Conservation (phyloP, 2,888 invertebrate genomes). For the Bellardia bayeri region DNA sequence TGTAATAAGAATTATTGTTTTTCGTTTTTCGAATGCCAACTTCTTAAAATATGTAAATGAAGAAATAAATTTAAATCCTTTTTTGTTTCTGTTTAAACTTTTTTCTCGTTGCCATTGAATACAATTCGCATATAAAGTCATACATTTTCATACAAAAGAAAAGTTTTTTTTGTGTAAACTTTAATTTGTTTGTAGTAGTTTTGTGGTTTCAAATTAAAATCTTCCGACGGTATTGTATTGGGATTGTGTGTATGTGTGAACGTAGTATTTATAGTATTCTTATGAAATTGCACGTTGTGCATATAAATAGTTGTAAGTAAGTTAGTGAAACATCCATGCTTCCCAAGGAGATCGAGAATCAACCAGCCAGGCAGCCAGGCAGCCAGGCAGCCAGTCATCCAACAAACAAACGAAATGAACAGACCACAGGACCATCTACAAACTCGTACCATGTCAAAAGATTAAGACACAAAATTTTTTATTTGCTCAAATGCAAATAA, state of each 20-base stretch:
- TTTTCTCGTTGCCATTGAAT: slow-evolving; percentile 57
- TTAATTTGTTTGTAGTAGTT: slow-evolving; percentile 36
- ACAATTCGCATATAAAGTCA: slow-evolving; percentile 71
- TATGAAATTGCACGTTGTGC: slow-evolving; percentile 76
- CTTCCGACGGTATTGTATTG: slow-evolving; percentile 54
- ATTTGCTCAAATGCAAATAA: slow-evolving; percentile 84
- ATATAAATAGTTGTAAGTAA: slow-evolving; percentile 78
- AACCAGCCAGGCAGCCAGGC: slow-evolving; percentile 40
- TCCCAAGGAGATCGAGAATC: slow-evolving; percentile 78
- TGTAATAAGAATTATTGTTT: slow-evolving; percentile 70
- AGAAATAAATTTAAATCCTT: slow-evolving; percentile 84
- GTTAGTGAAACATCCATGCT: slow-evolving; percentile 68
- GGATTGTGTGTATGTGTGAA: slow-evolving; percentile 8
- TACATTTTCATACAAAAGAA: slow-evolving; percentile 60
- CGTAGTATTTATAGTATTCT: slow-evolving; percentile 53
- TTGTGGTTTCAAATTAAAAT: slow-evolving; percentile 63
- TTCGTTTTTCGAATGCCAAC: slow-evolving; percentile 76
- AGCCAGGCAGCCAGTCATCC: slow-evolving; percentile 2
- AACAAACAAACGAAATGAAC: slow-evolving; percentile 22
- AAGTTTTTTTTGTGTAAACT: slow-evolving; percentile 33
- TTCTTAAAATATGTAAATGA: slow-evolving; percentile 85
- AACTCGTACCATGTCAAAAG: slow-evolving; percentile 79
- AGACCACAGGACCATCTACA: slow-evolving; percentile 45
- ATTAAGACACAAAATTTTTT: slow-evolving; percentile 84
- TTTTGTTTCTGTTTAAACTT: slow-evolving; percentile 54